A percentile compares a stretch with the other conserved stretches of the same genome.
Evolutionary conservation across 2,113 vertebrate species (phyloP).

Genomic region (Alces alces): DNA sequence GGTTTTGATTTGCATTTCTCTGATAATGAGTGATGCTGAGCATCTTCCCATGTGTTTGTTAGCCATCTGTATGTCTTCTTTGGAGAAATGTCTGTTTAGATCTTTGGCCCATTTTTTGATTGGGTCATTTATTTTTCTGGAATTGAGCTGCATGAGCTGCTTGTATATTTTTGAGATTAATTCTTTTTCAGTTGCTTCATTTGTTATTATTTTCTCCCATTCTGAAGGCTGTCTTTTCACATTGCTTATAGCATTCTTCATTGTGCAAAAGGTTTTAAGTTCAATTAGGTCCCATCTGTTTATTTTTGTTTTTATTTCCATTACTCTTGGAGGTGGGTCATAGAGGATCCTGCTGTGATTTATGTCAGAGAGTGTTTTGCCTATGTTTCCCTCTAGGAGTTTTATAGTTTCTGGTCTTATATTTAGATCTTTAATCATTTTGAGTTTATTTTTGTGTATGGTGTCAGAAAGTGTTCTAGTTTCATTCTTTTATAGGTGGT

Average conservation of each 20-base stretch:
- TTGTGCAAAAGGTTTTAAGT: no score
- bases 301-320: no score
- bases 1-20: background rate
- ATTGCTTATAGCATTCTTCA: background rate
- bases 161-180: background rate
- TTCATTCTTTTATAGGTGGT: no score
- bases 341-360: no score
- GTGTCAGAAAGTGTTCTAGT: no score
- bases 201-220: background rate
- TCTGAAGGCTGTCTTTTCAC: background rate
- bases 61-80: background rate
- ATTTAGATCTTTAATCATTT: no score
- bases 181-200: background rate
- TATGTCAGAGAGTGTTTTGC: no score
- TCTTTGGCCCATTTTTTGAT: background rate
- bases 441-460: no score
- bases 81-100: background rate
- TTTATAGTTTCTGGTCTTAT: no score
- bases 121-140: background rate
- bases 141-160: background rate
- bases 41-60: background rate
- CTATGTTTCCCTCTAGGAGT: no score
- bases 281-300: no score
- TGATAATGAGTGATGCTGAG: background rate
- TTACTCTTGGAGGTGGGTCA: no score